Evolutionary conservation across 2,888 invertebrate species (phyloP), one percentile per base, ranked within the genome.

Genomic region (Lutraria lutraria): DNA sequence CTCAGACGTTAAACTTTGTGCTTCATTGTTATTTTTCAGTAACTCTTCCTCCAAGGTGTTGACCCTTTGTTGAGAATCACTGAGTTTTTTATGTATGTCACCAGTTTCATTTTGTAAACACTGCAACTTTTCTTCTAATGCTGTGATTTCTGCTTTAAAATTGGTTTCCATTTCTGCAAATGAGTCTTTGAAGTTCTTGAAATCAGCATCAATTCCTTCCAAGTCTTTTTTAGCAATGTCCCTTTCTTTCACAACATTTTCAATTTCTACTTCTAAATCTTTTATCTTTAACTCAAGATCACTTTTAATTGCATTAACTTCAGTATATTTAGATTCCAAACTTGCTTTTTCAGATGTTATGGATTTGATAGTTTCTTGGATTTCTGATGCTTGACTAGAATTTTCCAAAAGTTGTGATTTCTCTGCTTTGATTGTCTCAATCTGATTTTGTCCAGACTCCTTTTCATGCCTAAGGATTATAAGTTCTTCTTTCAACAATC

Each of bases 371-470:
- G 76, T 31, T 19, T 31, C 87, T 60, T 90, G 87, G 43, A 84
- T 86, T 68, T 89, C 91, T 60, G 54, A 76, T 29, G 85, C 63
- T 79, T 87, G 88, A 84, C 86, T 72, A 31, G 89, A 63, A 15
- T 83, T 63, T 52, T 89, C 60, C 4, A 88, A 80, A 21, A 91
- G 31, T 56, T 90, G 87, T 13, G 60, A 82, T 86, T 81, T 89
- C 56, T 90, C 90, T 34, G 81, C 88, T 85, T 90, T 92, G 19
- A 92, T 81, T 19, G 85, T 81, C 68, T 92, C 92, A 29, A 89
- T 15, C 83, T 88, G 89, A 72, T 53, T 54, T 60, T 63, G n/a
- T 13, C 81, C 79, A 10, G 53, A 2, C 43, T 85, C 87, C 68
- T 84, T 90, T 76, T 89, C 88, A 81, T 89, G 85, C 72, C 87